These are phyloP conservation scores for Caerostris darwini DNA, from an alignment of 1,140 invertebrate species.

Conservation along the genomic window DNA sequence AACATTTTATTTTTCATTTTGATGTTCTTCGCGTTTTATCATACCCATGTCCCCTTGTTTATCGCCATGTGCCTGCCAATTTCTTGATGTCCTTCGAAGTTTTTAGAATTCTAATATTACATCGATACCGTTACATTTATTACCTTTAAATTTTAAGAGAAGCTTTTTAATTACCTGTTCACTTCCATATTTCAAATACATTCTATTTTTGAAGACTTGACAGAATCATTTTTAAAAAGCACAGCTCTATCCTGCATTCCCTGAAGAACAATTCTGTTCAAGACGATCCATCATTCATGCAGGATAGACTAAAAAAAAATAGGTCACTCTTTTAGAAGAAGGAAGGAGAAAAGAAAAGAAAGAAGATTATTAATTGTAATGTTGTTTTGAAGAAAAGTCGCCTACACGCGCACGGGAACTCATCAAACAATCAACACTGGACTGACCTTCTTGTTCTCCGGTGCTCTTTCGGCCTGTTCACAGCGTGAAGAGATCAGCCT, in stretches of 20 bases:
- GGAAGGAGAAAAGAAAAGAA: too few species aligned
- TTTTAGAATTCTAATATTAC: too few species aligned
- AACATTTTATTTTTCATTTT: too few species aligned
- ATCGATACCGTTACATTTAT: too few species aligned
- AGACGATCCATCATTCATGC: neutral
- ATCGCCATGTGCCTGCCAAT: too few species aligned
- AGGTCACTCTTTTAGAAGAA: neutral
- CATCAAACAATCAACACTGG: neutral
- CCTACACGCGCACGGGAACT: neutral
- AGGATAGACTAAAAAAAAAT: neutral
- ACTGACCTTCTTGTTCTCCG: neutral
- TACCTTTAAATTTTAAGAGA: too few species aligned
- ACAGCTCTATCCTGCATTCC: neutral
- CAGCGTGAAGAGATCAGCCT: neutral
- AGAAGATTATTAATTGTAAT: constrained; percentile 9
- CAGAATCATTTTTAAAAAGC: neutral
- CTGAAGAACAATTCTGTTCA: neutral
- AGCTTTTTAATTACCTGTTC: too few species aligned
- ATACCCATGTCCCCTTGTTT: too few species aligned
- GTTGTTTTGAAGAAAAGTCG: neutral
- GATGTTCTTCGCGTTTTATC: too few species aligned
- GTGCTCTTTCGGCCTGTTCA: neutral
- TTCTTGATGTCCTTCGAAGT: too few species aligned
- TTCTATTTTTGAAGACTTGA: too few species aligned
- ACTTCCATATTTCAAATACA: too few species aligned